Base-by-base conservation (phyloP, 2,888 invertebrate species). In the Eupithecia insigniata region DNA sequence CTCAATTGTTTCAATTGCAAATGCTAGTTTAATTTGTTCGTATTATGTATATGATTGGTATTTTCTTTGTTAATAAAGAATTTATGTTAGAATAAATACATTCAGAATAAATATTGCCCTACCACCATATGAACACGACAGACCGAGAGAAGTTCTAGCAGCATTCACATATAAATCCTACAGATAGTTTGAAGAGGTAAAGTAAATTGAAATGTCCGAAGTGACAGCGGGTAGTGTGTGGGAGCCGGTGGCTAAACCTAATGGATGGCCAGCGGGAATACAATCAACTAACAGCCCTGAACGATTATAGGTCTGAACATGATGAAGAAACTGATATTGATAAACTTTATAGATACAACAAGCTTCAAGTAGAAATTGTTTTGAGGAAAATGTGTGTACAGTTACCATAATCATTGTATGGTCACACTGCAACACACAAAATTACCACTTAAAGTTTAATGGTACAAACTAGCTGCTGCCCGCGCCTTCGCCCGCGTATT, bases 191-290 rank as follows among this genome's bases (percentile, higher is more conserved):
- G 36, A 64, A 64, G 64, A 79, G 73, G 68, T 76, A 75, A 77
- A 77, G 75, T 75, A 76, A 79, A 79, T 76, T 77, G 75, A 78
- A 78, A 78, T 75, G 78, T 80, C 74, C 76, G 72, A 73, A 81
- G 74, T 80, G 78, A 79, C 76, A 75, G 79, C 64, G 78, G 73
- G 74, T 64, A 66, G 43, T 39, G 70, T 69, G 76, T 76, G 71
- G 34, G 26, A 61, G 34, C 65, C 66, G 67, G 61, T 36, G 66
- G 61, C 72, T 72, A 69, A 71, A 78, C 73, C 74, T 79, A 79
- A 79, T 79, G 77, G 78, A 75, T 60, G 34, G 70, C 36, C 66
- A 30, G 60, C 58, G 26, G 60, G 66, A 64, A 58, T 66, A 71
- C 66, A 74, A 69, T 66, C 62, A 69, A 46, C 67, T 71, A 51